These are phyloP conservation scores for Acleris literana DNA, from an alignment of 2,888 invertebrate species.

Conservation along the genomic window DNA sequence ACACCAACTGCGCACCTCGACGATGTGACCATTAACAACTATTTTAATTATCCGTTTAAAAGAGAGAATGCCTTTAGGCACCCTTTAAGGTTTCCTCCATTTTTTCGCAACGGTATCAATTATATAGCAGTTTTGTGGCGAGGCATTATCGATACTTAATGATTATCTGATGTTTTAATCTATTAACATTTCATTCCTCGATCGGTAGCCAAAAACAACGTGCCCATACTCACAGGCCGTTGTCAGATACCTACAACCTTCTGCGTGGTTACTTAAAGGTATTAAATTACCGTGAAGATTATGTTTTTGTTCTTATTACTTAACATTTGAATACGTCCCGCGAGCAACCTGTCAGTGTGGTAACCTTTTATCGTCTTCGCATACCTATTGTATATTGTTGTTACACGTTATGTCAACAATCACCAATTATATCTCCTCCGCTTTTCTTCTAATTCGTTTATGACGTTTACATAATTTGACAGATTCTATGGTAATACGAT, in stretches of 20 bases:
- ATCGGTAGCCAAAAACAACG: constrained; percentile 10
- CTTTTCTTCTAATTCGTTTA: constrained; percentile 14
- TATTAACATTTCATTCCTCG: constrained; percentile 9
- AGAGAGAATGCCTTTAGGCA: constrained; percentile 9
- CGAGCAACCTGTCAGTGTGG: not conserved
- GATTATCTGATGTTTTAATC: constrained; percentile 7
- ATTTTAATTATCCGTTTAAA: constrained; percentile 17
- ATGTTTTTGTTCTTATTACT: constrained; percentile 1
- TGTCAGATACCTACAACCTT: constrained; percentile 9
- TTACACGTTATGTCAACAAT: constrained; percentile 22
- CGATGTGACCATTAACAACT: constrained; percentile 13
- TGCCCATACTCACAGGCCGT: not conserved
- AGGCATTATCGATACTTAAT: constrained; percentile 15
- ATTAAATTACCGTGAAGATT: too few species aligned
- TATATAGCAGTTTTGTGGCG: constrained; percentile 14
- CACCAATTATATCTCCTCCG: constrained; percentile 4
- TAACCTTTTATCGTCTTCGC: constrained; percentile 3
- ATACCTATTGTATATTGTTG: constrained; percentile 5
- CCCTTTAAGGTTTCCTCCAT: constrained; percentile 17
- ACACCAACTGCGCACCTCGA: constrained; percentile 3
- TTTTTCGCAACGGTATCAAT: constrained; percentile 21
- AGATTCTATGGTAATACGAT: constrained; percentile 25
- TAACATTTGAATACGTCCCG: not conserved
- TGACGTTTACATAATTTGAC: constrained; percentile 25
- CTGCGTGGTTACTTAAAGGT: constrained; percentile 5